phyloP scores from a whole-genome alignment of 2,888 invertebrate genomes.

The Netelia melanura region DNA sequence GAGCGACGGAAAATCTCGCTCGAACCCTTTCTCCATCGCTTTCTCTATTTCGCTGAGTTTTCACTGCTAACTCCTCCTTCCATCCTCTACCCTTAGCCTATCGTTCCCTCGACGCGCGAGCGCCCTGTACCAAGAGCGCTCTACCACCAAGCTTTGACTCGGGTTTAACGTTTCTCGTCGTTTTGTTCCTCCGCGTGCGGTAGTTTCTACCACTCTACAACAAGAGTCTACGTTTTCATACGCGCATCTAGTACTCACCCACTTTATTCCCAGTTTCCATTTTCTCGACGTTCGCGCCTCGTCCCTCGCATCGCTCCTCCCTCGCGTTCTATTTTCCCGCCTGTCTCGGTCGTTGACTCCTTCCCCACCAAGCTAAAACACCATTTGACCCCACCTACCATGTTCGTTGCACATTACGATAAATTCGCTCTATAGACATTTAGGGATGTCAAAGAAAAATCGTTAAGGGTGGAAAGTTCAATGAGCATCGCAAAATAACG shows the following conservation, averaged over 20 bases:
- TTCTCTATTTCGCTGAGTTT: constrained; percentile 37
- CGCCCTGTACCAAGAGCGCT: constrained; percentile 23
- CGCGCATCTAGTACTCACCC: constrained; percentile 36
- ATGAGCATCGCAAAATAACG: too few relatives aligned
- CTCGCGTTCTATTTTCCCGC: constrained; percentile 21
- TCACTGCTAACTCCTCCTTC: constrained; percentile 30
- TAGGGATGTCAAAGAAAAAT: too few relatives aligned
- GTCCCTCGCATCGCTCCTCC: not conserved
- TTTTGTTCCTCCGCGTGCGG: constrained; percentile 43
- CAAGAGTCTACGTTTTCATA: constrained; percentile 31
- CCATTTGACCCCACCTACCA: too few relatives aligned
- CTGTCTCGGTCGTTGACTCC: constrained; percentile 32
- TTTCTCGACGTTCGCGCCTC: not conserved
- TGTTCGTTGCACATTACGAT: too few relatives aligned
- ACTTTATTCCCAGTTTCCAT: constrained; percentile 25
- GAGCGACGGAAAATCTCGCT: constrained; percentile 69
- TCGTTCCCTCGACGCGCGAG: constrained; percentile 14
- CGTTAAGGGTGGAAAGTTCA: too few relatives aligned
- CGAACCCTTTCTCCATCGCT: constrained; percentile 26
- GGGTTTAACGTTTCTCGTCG: constrained; percentile 19
- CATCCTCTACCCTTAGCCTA: not conserved
- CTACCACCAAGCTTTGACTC: constrained; percentile 31
- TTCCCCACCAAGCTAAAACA: not conserved
- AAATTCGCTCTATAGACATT: too few relatives aligned
- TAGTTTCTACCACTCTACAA: constrained; percentile 18